Evolutionary conservation across 2,888 invertebrate species (phyloP).

Genomic region (Alsophila aescularia): DNA sequence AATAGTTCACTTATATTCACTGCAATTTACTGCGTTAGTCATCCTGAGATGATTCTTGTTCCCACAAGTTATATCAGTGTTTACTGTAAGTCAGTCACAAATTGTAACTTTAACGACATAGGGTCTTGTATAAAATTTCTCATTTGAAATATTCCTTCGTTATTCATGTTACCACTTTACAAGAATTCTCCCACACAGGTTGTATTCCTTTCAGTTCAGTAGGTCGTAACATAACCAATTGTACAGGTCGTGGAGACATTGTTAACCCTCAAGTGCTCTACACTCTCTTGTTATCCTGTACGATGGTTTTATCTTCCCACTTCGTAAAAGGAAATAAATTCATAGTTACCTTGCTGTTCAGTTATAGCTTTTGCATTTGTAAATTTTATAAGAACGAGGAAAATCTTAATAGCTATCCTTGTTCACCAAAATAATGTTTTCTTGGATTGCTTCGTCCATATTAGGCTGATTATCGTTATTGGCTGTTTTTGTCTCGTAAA

Average conservation of each 20-base stretch:
- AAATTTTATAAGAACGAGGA: constrained; percentile 1
- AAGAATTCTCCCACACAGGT: constrained; percentile 16
- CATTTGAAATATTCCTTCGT: background rate
- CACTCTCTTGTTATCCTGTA: constrained; percentile 51
- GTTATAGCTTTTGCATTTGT: constrained; percentile 9
- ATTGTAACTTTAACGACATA: background rate
- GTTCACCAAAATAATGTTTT: background rate
- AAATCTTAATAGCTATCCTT: constrained; percentile 2
- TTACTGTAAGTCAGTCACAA: too few relatives aligned
- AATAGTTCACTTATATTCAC: background rate
- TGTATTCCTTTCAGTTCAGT: constrained; percentile 25
- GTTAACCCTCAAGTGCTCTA: constrained; percentile 52
- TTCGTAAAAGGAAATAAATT: constrained; percentile 32
- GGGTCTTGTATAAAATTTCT: background rate
- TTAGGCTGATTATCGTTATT: constrained; percentile 24
- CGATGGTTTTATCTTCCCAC: constrained; percentile 37
- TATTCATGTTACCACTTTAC: constrained; percentile 6
- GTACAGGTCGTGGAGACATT: constrained; percentile 50
- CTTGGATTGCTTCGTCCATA: constrained; percentile 3
- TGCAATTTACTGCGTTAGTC: background rate
- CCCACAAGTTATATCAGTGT: background rate
- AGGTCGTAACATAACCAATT: constrained; percentile 45
- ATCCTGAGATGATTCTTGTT: background rate
- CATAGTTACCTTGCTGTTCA: constrained; percentile 18
- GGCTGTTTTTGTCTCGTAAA: constrained; percentile 57